Conservation (phyloP, 2,113 vertebrate species). For the Parus major region DNA sequence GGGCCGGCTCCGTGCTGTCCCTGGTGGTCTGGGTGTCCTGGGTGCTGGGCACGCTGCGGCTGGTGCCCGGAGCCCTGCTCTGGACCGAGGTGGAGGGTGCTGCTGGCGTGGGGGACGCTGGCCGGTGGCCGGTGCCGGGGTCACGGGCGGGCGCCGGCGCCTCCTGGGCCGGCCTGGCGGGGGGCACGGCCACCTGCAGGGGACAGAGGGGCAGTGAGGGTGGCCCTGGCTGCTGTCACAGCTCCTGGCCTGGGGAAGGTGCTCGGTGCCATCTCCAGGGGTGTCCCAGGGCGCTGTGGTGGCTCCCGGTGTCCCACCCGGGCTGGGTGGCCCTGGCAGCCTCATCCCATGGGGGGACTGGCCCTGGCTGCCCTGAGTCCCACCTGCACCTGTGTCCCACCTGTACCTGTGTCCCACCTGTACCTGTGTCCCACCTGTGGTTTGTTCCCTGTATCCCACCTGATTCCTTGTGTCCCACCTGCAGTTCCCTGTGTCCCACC, state of each 20-base stretch:
- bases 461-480: neutral
- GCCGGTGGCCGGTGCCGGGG: neutral
- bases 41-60: accelerated
- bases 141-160: accelerated
- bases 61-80: neutral
- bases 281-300: accelerated
- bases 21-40: neutral
- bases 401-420: neutral
- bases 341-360: accelerated
- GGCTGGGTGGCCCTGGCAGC: neutral
- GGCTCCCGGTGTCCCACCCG: accelerated
- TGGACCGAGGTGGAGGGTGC: accelerated
- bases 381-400: neutral
- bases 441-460: neutral
- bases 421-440: neutral
- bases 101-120: accelerated
- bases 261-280: accelerated
- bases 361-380: neutral
- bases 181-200: neutral
- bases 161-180: neutral
- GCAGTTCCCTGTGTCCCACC: too few species aligned
- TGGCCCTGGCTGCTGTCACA: neutral
- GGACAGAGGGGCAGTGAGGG: neutral
- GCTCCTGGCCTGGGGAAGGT: neutral
- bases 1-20: accelerated